Evolutionary conservation across 23 tunicate genomes (phyloP).

Genomic region (Trididemnum clinides): DNA sequence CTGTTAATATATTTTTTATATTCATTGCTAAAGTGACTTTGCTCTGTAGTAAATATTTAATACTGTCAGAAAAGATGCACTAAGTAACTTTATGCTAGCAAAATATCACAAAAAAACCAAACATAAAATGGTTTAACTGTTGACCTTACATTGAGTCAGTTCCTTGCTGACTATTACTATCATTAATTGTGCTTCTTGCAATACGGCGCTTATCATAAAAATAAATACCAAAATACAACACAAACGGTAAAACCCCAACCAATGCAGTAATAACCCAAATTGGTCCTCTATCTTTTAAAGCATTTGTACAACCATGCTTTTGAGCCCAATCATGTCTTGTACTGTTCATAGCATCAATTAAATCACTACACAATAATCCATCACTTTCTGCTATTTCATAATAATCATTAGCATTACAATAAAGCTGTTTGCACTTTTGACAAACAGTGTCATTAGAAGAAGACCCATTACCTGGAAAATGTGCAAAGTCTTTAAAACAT

Average conservation of each 20-base stretch:
- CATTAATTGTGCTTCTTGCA: too few species aligned
- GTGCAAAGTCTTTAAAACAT: slow-evolving; percentile 59
- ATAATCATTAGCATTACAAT: slow-evolving; percentile 54
- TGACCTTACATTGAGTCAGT: neutral
- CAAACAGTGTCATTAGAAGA: slow-evolving; percentile 50
- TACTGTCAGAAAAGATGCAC: too few species aligned
- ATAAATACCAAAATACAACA: slow-evolving; percentile 53
- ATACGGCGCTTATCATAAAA: slow-evolving; percentile 15
- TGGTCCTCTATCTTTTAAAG: slow-evolving; percentile 19
- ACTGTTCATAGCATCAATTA: slow-evolving; percentile 77
- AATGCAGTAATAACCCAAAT: slow-evolving; percentile 58
- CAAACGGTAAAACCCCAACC: slow-evolving; percentile 37
- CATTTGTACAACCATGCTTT: slow-evolving; percentile 50
- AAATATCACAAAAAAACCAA: too few species aligned
- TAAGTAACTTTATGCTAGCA: too few species aligned
- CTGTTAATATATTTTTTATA: too few species aligned
- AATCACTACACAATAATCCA: slow-evolving; percentile 61
- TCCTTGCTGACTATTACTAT: too few species aligned
- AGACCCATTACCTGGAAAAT: neutral
- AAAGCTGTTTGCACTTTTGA: slow-evolving; percentile 37
- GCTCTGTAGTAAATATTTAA: too few species aligned
- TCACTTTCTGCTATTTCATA: slow-evolving; percentile 54
- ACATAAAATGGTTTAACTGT: neutral
- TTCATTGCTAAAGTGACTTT: too few species aligned
- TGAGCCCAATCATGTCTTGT: slow-evolving; percentile 70